Conservation (phyloP, 2,888 invertebrate species). For the Sussaba pulchella region DNA sequence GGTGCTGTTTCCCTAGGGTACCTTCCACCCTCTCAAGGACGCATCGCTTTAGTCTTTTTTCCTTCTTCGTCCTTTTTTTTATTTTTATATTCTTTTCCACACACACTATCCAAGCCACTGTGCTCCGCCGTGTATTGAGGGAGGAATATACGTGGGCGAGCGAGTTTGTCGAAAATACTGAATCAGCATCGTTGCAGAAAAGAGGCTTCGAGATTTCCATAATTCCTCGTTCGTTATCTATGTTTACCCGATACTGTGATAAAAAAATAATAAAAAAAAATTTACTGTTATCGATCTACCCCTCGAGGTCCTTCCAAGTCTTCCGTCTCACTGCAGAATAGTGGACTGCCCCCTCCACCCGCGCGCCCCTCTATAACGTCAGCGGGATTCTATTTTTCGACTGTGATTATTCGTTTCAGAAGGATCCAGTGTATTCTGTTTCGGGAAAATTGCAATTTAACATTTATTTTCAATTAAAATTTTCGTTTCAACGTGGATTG, state of each 20-base stretch:
- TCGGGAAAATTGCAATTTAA: not conserved
- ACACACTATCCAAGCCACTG: constrained; percentile 18
- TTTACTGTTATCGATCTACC: constrained; percentile 5
- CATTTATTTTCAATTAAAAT: not conserved
- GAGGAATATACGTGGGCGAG: constrained; percentile 36
- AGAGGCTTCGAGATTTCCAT: constrained; percentile 38
- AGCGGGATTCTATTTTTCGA: constrained; percentile 7
- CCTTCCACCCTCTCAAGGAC: constrained; percentile 47
- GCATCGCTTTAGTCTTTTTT: constrained; percentile 26
- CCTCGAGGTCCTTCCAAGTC: constrained; percentile 1
- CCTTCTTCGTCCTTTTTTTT: constrained; percentile 6
- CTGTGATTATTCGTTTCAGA: not conserved
- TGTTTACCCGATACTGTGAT: constrained; percentile 19
- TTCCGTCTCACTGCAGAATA: constrained; percentile 17
- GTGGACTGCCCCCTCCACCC: not conserved
- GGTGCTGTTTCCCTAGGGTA: constrained; percentile 46
- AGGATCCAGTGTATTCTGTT: not conserved
- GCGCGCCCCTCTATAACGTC: no score
- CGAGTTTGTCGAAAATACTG: constrained; percentile 21
- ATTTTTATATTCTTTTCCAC: constrained; percentile 5
- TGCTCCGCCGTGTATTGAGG: constrained; percentile 11
- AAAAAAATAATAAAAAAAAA: constrained; percentile 32
- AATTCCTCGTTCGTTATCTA: constrained; percentile 51
- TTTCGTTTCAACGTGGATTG: not conserved
- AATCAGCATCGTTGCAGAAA: constrained; percentile 39